A percentile compares a stretch with the other conserved stretches of the same genome.
These are phyloP conservation scores for Myotis vivesi DNA, from an alignment of 2,797 vertebrate genomes.

Conservation along the genomic window DNA sequence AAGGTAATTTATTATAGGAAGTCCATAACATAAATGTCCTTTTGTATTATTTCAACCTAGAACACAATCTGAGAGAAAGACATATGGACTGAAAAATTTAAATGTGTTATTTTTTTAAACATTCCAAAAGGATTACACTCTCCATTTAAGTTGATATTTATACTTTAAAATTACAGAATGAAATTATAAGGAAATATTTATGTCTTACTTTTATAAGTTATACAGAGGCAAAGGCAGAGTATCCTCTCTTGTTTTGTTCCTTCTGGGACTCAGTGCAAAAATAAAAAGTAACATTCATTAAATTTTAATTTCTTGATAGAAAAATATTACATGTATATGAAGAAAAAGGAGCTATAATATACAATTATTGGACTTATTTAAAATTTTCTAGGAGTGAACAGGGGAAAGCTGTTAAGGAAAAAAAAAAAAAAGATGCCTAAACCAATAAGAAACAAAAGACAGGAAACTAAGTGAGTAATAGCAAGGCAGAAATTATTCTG, in stretches of 20 bases:
- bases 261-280: neutral
- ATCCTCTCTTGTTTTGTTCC: neutral
- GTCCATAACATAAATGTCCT: no score
- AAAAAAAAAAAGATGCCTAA: neutral
- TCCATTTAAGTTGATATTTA: neutral
- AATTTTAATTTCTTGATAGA: constrained; percentile 7
- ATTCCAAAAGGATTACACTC: neutral
- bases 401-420: neutral
- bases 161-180: constrained; percentile 20
- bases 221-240: neutral
- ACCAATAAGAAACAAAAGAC: neutral
- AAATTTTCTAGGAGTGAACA: neutral
- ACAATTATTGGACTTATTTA: neutral
- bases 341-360: neutral
- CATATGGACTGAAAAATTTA: neutral
- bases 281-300: neutral
- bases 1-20: neutral
- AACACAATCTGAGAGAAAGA: neutral
- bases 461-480: neutral
- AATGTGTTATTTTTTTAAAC: neutral
- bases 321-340: neutral
- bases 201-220: neutral
- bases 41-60: neutral
- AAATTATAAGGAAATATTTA: neutral
- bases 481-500: neutral